Conservation (phyloP, 2,797 vertebrate genomes). For the Morelia viridis region DNA sequence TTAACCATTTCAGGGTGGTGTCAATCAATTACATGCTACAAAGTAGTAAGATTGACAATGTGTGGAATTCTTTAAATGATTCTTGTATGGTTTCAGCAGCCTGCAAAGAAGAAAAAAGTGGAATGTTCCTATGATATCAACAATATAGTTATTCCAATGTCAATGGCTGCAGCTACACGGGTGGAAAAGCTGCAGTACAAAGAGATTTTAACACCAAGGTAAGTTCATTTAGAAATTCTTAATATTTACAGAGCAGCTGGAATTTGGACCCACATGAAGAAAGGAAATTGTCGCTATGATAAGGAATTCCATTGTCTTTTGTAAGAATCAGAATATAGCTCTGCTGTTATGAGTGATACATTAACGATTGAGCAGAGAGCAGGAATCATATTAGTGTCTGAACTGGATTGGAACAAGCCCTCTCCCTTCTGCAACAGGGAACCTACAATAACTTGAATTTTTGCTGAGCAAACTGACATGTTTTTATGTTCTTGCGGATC, state of each 20-base stretch:
- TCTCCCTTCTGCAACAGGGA: too few relatives aligned
- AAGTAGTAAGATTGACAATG: not conserved
- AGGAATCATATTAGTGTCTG: too few relatives aligned
- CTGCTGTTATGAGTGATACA: too few relatives aligned
- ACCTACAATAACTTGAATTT: too few relatives aligned
- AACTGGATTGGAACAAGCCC: too few relatives aligned
- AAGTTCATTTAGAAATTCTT: not conserved
- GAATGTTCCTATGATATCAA: constrained; percentile 71
- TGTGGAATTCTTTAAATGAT: not conserved
- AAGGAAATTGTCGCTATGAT: not conserved
- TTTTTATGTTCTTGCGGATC: too few relatives aligned
- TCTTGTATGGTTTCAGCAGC: constrained; percentile 38
- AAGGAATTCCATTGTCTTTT: not conserved
- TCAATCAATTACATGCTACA: too few relatives aligned
- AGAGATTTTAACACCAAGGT: constrained; percentile 74
- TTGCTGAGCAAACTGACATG: not conserved
- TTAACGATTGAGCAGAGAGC: too few relatives aligned
- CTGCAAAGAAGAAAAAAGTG: constrained; percentile 63
- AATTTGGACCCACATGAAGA: not conserved
- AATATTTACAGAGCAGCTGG: not conserved
- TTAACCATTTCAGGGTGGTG: not conserved
- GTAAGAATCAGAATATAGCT: not conserved
- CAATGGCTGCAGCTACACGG: constrained; percentile 64
- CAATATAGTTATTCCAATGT: constrained; percentile 73
- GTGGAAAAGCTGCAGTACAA: constrained; percentile 74